A percentile compares a stretch with the other conserved stretches of the same genome.
These are phyloP conservation scores for Tylochromis polylepis DNA, from an alignment of 2,113 vertebrate genomes.

Conservation along the genomic window DNA sequence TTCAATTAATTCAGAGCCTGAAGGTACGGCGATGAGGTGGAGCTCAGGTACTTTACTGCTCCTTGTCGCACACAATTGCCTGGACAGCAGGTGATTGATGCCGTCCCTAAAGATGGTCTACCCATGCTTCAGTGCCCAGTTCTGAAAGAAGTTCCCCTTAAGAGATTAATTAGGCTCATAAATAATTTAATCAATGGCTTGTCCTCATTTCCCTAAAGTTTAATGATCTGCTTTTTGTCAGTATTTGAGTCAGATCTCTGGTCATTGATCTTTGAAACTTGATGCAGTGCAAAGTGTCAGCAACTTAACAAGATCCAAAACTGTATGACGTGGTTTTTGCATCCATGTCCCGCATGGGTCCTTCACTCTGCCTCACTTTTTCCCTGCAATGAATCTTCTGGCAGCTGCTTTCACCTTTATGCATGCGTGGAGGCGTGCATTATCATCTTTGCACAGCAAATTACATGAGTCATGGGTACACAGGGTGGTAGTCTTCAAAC, in stretches of 20 bases:
- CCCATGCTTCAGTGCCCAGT: conserved; percentile 35
- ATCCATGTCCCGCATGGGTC: conserved; percentile 7
- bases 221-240: conserved; percentile 67
- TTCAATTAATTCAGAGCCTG: conserved; percentile 45
- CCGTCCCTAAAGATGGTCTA: conserved; percentile 32
- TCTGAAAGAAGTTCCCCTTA: conserved; percentile 40
- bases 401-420: conserved; percentile 23
- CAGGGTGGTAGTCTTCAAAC: background rate
- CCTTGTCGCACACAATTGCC: conserved; percentile 45
- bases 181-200: conserved; percentile 71
- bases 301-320: conserved; percentile 44
- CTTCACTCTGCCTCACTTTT: conserved; percentile 6
- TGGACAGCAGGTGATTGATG: conserved; percentile 52
- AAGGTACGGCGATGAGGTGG: conserved; percentile 11
- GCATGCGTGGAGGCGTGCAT: background rate
- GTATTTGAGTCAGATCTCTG: conserved; percentile 62
- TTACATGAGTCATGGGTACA: conserved; percentile 1
- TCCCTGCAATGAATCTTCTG: background rate
- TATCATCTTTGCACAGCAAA: background rate
- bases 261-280: conserved; percentile 63
- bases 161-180: conserved; percentile 72
- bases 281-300: conserved; percentile 59
- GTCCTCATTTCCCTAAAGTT: conserved; percentile 65
- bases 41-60: conserved; percentile 55
- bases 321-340: conserved; percentile 30